Evolutionary conservation across 2,888 invertebrate species (phyloP).

Genomic region (Drosophila melanocephala): DNA sequence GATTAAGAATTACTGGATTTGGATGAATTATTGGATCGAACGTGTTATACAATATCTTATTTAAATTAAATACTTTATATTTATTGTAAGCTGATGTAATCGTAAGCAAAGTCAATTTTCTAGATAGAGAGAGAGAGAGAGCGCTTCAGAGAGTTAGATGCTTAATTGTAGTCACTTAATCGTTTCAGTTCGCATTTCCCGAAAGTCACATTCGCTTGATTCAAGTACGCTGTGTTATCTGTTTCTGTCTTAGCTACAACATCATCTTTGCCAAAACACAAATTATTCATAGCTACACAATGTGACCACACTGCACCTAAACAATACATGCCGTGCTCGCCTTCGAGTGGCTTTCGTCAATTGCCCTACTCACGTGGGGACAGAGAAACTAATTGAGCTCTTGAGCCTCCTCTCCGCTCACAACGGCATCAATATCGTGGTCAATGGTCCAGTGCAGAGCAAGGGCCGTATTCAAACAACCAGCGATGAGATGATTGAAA

Average conservation of each 20-base stretch:
- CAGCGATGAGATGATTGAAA: conserved; percentile 90
- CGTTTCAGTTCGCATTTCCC: not conserved
- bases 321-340: conserved; percentile 91
- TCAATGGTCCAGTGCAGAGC: conserved; percentile 85
- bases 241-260: not conserved
- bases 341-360: conserved; percentile 94
- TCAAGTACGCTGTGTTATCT: conserved; percentile 20
- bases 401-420: conserved; percentile 60
- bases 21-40: conserved; percentile 25
- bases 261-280: conserved; percentile 1
- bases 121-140: not conserved
- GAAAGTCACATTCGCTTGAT: conserved; percentile 29
- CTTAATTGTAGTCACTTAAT: not conserved
- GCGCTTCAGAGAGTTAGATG: not conserved
- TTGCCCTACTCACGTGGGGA: conserved; percentile 95
- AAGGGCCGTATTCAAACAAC: conserved; percentile 85
- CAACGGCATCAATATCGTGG: conserved; percentile 87
- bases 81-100: no score
- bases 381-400: conserved; percentile 93
- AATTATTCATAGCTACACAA: conserved; percentile 46
- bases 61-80: not conserved
- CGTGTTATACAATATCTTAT: conserved; percentile 4
- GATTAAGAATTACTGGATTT: not conserved
- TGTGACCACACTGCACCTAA: conserved; percentile 85
- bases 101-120: not conserved